Percentiles rank a stretch among this genome's conserved stretches.
phyloP scores from a whole-genome alignment of 35 echinoderm and acorn worm genomes.

The Apostichopus californicus region DNA sequence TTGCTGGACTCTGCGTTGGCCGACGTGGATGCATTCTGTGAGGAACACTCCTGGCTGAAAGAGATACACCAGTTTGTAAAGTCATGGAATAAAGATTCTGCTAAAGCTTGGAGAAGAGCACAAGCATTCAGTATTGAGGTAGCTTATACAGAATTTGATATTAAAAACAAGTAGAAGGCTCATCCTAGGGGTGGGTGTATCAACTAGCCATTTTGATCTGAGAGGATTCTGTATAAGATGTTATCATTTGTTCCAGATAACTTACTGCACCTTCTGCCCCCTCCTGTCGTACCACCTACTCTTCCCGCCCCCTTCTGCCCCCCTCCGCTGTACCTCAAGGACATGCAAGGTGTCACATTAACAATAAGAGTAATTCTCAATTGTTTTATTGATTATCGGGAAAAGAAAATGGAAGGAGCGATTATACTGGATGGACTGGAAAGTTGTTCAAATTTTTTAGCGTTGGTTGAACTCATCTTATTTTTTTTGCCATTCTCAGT shows the following conservation, averaged over 20 bases:
- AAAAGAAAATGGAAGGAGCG: too few relatives aligned
- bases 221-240: neutral
- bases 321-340: neutral
- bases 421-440: too few relatives aligned
- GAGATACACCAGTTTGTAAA: constrained; percentile 83
- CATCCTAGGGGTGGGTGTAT: neutral
- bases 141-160: neutral
- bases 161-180: neutral
- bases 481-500: too few relatives aligned
- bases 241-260: neutral
- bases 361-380: too few relatives aligned
- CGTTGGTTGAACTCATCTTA: too few relatives aligned
- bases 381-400: too few relatives aligned
- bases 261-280: neutral
- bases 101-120: constrained; percentile 73
- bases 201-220: neutral
- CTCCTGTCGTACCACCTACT: neutral
- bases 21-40: constrained; percentile 86
- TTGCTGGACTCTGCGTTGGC: constrained; percentile 64
- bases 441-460: too few relatives aligned
- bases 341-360: neutral
- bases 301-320: neutral
- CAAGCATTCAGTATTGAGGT: constrained; percentile 96
- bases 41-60: constrained; percentile 76
- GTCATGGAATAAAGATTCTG: constrained; percentile 70